Conservation (phyloP, 2,888 invertebrate genomes). For the Caenorhabditis parvicauda region DNA sequence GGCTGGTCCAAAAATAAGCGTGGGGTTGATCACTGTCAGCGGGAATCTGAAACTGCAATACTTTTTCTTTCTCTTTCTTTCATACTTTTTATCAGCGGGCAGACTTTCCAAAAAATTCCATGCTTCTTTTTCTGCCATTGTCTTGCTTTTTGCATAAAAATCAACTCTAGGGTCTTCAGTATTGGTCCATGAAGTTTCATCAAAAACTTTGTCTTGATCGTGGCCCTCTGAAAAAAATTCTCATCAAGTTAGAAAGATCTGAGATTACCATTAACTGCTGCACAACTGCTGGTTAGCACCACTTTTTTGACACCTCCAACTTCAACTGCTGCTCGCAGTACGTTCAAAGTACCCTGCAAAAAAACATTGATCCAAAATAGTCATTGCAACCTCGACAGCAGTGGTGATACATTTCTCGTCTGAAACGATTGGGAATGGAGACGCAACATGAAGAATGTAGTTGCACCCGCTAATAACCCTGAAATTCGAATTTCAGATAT, state of each 20-base stretch:
- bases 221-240: slow-evolving; percentile 50
- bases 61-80: background rate
- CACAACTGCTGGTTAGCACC: slow-evolving; percentile 67
- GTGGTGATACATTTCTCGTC: slow-evolving; percentile 47
- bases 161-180: slow-evolving; percentile 38
- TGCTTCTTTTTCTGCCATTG: slow-evolving; percentile 68
- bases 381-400: slow-evolving; percentile 28
- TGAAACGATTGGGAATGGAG: slow-evolving; percentile 58
- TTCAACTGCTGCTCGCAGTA: slow-evolving; percentile 51
- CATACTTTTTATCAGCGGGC: slow-evolving; percentile 16
- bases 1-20: slow-evolving; percentile 67
- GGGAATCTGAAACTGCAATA: slow-evolving; percentile 63
- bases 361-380: background rate
- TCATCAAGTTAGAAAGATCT: background rate
- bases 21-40: slow-evolving; percentile 67
- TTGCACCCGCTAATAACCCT: slow-evolving; percentile 52
- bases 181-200: slow-evolving; percentile 55
- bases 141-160: slow-evolving; percentile 64
- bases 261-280: slow-evolving; percentile 64
- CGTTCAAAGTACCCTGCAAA: slow-evolving; percentile 43
- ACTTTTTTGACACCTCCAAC: slow-evolving; percentile 66
- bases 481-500: slow-evolving; percentile 2
- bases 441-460: slow-evolving; percentile 59
- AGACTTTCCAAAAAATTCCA: slow-evolving; percentile 66
- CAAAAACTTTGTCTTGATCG: slow-evolving; percentile 43